These are phyloP conservation scores for Tenthredo mesomela DNA, from an alignment of 2,888 invertebrate genomes.

Conservation along the genomic window DNA sequence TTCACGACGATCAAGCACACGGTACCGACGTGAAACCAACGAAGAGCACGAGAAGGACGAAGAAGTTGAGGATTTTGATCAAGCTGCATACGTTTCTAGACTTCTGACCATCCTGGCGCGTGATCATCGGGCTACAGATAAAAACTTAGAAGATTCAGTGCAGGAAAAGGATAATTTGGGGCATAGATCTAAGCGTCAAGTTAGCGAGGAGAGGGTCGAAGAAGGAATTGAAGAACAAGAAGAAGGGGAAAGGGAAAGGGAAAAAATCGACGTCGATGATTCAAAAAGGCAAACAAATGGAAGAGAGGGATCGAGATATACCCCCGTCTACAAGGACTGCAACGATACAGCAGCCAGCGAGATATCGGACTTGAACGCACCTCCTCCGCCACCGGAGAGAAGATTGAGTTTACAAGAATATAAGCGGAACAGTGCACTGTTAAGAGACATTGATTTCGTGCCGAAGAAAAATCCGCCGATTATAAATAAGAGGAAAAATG, in stretches of 20 bases:
- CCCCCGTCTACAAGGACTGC: conserved; percentile 57
- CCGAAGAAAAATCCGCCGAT: neutral
- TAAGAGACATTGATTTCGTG: conserved; percentile 27
- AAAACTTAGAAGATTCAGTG: neutral
- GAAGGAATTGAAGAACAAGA: conserved; percentile 17
- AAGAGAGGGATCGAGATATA: conserved; percentile 46
- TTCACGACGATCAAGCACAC: neutral
- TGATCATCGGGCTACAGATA: neutral
- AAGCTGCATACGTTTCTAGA: neutral
- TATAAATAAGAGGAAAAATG: neutral
- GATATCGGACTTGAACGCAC: conserved; percentile 58
- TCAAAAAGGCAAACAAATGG: neutral
- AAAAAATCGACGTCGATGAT: neutral
- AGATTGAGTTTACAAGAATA: neutral
- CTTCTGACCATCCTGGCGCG: conserved; percentile 28
- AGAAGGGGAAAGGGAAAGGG: neutral
- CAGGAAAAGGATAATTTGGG: neutral
- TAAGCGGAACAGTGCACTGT: neutral
- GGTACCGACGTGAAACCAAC: neutral
- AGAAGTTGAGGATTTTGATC: neutral
- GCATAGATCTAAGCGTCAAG: conserved; percentile 27
- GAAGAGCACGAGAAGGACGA: neutral
- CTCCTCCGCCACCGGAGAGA: conserved; percentile 48
- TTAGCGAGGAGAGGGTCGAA: neutral
- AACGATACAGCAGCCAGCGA: conserved; percentile 59